Conservation (phyloP, 1,140 invertebrate genomes). For the Parasteatoda tepidariorum region DNA sequence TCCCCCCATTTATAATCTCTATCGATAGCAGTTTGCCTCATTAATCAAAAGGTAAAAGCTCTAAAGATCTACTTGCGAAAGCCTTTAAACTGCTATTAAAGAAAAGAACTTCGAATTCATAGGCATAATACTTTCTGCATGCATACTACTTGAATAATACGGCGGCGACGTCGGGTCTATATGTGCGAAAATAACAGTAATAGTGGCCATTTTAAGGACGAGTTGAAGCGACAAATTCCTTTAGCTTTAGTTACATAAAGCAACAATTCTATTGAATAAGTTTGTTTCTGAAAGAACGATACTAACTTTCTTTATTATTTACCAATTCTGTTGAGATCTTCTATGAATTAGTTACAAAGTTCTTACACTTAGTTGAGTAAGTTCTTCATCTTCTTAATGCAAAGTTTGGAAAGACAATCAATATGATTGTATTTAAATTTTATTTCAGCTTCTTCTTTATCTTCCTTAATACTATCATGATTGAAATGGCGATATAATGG, state of each 20-base stretch:
- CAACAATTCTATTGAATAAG: too few relatives aligned
- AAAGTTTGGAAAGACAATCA: too few relatives aligned
- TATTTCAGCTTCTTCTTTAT: too few relatives aligned
- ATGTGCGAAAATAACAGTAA: slow-evolving; percentile 6
- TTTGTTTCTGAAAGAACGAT: background rate
- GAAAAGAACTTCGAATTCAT: slow-evolving; percentile 6
- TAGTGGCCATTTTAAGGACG: background rate
- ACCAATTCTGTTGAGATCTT: too few relatives aligned
- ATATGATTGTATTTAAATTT: too few relatives aligned
- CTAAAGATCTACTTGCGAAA: background rate
- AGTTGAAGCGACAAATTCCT: background rate
- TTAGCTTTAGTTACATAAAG: background rate
- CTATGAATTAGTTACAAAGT: too few relatives aligned
- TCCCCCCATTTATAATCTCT: slow-evolving; percentile 8
- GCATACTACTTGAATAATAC: background rate
- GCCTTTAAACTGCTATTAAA: slow-evolving; percentile 20
- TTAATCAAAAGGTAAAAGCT: slow-evolving; percentile 30
- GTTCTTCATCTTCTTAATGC: too few relatives aligned
- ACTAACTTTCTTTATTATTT: too few relatives aligned
- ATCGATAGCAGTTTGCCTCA: background rate
- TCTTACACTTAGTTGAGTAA: too few relatives aligned
- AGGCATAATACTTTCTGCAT: slow-evolving; percentile 4
- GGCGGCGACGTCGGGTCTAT: slow-evolving; percentile 22
- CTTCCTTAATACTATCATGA: too few relatives aligned
- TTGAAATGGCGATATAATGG: too few relatives aligned